Conservation (phyloP, 2,113 vertebrate species). For the Mola mola region DNA sequence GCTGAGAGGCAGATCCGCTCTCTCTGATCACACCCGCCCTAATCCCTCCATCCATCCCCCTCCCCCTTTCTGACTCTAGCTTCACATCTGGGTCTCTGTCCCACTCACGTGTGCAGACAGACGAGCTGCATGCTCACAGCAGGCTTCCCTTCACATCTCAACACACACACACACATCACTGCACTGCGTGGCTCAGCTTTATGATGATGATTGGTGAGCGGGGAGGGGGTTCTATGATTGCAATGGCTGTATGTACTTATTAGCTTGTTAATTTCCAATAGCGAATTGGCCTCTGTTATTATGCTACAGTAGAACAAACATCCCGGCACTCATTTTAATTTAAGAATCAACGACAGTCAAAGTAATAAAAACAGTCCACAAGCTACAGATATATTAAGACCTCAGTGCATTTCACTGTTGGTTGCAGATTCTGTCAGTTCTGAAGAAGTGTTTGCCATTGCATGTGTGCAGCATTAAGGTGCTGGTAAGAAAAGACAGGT, state of each 20-base stretch:
- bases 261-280: conserved; percentile 14
- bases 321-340: background rate
- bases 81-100: conserved; percentile 77
- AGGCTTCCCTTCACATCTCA: conserved; percentile 63
- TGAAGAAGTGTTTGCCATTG: too few species aligned
- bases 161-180: conserved; percentile 39
- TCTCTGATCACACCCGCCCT: conserved; percentile 70
- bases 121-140: conserved; percentile 67
- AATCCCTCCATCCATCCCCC: conserved; percentile 49
- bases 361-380: background rate
- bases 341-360: background rate
- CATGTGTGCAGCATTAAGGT: conserved; percentile 18
- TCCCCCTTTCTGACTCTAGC: conserved; percentile 46
- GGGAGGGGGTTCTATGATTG: conserved; percentile 27
- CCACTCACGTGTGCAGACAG: conserved; percentile 79
- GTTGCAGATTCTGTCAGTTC: background rate
- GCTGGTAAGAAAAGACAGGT: conserved; percentile 33
- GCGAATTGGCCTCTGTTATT: background rate
- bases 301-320: background rate
- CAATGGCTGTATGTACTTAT: conserved; percentile 39
- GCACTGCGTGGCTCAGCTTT: conserved; percentile 34
- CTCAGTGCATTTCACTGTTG: background rate
- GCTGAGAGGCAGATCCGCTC: conserved; percentile 73
- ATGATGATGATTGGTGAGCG: conserved; percentile 35
- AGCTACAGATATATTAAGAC: background rate